Percentiles rank a stretch among this genome's conserved stretches.
Conservation (phyloP, 2,888 invertebrate species). For the Hydroisotoma schaefferi region DNA sequence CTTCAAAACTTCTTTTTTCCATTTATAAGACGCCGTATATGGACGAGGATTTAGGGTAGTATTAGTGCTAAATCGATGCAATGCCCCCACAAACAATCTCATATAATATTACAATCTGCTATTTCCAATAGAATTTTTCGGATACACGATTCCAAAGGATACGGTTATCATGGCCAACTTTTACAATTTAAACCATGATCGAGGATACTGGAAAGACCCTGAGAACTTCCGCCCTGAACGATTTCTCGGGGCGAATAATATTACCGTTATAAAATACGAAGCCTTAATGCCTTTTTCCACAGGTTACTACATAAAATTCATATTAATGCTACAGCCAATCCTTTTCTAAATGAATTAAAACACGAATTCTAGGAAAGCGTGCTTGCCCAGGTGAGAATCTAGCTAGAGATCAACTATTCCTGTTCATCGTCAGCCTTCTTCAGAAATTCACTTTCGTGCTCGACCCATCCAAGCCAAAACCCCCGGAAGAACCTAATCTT, state of each 20-base stretch:
- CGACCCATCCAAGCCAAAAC: slow-evolving; percentile 23
- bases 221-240: slow-evolving; percentile 45
- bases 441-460: slow-evolving; percentile 38
- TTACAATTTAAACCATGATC: slow-evolving; percentile 39
- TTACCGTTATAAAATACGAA: slow-evolving; percentile 31
- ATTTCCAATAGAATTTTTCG: slow-evolving; percentile 35
- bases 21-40: too few relatives aligned
- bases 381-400: slow-evolving; percentile 45
- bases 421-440: slow-evolving; percentile 43
- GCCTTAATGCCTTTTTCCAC: slow-evolving; percentile 45
- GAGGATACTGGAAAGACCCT: slow-evolving; percentile 44
- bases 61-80: too few relatives aligned
- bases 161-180: slow-evolving; percentile 46
- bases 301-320: slow-evolving; percentile 22
- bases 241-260: slow-evolving; percentile 29
- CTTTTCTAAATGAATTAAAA: not conserved
- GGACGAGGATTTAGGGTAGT: too few relatives aligned
- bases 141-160: slow-evolving; percentile 44
- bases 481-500: slow-evolving; percentile 38
- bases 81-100: too few relatives aligned
- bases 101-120: too few relatives aligned
- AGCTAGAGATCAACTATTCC: slow-evolving; percentile 44
- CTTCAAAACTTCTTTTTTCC: too few relatives aligned
- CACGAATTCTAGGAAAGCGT: slow-evolving; percentile 32
- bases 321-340: not conserved